Evolutionary conservation across 2,797 vertebrate genomes (phyloP).

Genomic region (Amazona finschi): DNA sequence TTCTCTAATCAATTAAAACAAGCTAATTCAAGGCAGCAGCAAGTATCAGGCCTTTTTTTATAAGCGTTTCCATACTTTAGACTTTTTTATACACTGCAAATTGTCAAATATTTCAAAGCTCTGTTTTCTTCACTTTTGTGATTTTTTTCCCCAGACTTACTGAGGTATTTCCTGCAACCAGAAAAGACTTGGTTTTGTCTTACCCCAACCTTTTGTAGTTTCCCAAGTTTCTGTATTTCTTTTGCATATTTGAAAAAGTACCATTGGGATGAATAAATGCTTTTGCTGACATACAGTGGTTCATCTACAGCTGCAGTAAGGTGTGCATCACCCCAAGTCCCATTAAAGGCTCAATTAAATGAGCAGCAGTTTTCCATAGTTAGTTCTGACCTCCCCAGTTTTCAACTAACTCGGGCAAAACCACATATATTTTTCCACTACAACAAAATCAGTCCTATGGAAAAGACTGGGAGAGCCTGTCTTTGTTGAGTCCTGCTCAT

Average conservation of each 20-base stretch:
- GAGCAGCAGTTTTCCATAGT: neutral
- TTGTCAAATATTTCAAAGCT: neutral
- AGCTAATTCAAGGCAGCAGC: neutral
- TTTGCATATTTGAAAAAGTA: neutral
- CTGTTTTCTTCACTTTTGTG: neutral
- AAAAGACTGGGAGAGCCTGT: neutral
- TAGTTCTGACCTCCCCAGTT: neutral
- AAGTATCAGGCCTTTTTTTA: neutral
- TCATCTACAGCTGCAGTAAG: neutral
- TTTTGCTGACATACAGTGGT: neutral
- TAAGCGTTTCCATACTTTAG: neutral
- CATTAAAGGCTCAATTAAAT: neutral
- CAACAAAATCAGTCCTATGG: neutral
- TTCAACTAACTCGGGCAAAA: neutral
- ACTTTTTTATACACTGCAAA: neutral
- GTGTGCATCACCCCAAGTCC: neutral
- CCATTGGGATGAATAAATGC: neutral
- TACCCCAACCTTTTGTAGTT: neutral
- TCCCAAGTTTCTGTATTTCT: neutral
- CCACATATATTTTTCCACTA: neutral
- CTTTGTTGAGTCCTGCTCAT: neutral
- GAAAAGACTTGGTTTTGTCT: neutral
- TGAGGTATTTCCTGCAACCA: neutral
- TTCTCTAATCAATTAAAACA: neutral
- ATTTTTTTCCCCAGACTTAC: neutral